A percentile compares a stretch with the other conserved stretches of the same genome.
phyloP scores from a whole-genome alignment of 53 echinoderm and acorn worm species.

The Astropecten irregularis region DNA sequence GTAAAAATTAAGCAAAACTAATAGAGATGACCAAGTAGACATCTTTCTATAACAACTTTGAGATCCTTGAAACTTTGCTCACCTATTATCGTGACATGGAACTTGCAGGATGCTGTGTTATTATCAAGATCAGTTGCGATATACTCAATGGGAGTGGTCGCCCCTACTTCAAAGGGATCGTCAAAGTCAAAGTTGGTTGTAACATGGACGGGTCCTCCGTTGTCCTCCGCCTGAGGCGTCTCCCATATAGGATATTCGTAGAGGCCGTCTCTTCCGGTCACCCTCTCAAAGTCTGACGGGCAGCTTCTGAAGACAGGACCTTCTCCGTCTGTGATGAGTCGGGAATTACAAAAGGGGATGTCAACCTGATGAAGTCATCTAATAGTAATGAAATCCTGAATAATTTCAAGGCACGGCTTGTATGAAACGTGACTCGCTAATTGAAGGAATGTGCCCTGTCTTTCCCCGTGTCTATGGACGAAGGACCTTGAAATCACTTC shows the following conservation, averaged over 20 bases:
- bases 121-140: slow-evolving; percentile 37
- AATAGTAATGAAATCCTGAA: too few relatives aligned
- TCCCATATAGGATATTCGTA: slow-evolving; percentile 40
- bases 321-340: slow-evolving; percentile 44
- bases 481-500: too few relatives aligned
- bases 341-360: too few relatives aligned
- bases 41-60: too few relatives aligned
- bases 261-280: neutral
- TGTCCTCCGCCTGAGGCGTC: slow-evolving; percentile 49
- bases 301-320: slow-evolving; percentile 46
- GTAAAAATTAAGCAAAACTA: too few relatives aligned
- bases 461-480: too few relatives aligned
- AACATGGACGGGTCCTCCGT: slow-evolving; percentile 12
- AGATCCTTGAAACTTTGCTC: too few relatives aligned
- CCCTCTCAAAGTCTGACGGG: slow-evolving; percentile 25
- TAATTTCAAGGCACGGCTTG: too few relatives aligned
- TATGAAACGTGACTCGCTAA: too few relatives aligned
- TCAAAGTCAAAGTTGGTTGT: slow-evolving; percentile 6
- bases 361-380: too few relatives aligned
- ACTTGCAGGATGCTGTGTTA: slow-evolving; percentile 53
- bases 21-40: too few relatives aligned
- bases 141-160: slow-evolving; percentile 10
- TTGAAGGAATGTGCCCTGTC: too few relatives aligned
- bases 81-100: slow-evolving; percentile 65
- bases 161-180: slow-evolving; percentile 22